Evolutionary conservation across 2,797 vertebrate species (phyloP), one percentile per base, ranked within the genome.

Genomic region (Myotis pilosus): DNA sequence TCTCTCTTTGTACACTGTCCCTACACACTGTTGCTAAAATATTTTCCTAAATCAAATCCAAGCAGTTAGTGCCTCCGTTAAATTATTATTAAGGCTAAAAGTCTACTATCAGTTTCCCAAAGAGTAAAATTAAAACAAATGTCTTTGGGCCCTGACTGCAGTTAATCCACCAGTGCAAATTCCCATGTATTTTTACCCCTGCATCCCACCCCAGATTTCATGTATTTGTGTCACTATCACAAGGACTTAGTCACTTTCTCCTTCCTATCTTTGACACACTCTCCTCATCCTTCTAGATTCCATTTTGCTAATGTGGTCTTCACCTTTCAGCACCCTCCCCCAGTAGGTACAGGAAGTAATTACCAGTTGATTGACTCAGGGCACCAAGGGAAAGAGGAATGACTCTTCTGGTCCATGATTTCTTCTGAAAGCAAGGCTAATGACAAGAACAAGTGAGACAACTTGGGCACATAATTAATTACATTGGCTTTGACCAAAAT

Each of bases 31-130:
- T 5, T 25, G 22, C 16, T 80, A 1, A 53, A 28, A 38, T 75
- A 64, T 33, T 57, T 79, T 74, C 36, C 41, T 55, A 51, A 82
- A 33, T 55, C 44, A 64, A 92, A 79, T 72, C 16, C 25, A 79
- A 16, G 68, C 0, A 90, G 36, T 41, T 55, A 83, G n/a, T 12
- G 71, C 8, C 5, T 47, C 15, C 20, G n/a, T 38, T 80, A 51
- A 36, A 23, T 60, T 53, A 41, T 25, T 30, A 38, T 64, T 68
- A 89, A 92, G 30, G 25, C 36, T 66, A 69, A 60, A 72, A 33
- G 38, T 51, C 7, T 84, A 15, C 15, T 62, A 9, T 51, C 36
- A 13, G 4, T 38, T 88, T 75, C 3, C 51, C 30, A 41, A 81
- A 81, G 16, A 57, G 4, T 28, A 76, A 47, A 74, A 53, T 20